Conservation (phyloP, 2,113 vertebrate species). For the Triplophysa rosa region DNA sequence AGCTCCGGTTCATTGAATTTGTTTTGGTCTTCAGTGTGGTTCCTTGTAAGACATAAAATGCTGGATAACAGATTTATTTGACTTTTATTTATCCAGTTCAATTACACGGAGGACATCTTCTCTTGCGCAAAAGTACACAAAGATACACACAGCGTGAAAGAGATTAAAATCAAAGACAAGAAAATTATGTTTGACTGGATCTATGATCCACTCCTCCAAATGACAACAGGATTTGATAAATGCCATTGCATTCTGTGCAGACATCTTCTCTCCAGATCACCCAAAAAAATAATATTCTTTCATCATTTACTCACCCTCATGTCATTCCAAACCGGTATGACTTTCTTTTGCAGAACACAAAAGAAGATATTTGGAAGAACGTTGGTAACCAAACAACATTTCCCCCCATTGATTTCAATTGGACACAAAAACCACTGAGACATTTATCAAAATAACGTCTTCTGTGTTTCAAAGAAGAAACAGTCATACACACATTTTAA, state of each 20-base stretch:
- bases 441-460: too few species aligned
- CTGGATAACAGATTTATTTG: slow-evolving; percentile 7
- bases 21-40: slow-evolving; percentile 1
- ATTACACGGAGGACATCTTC: not conserved
- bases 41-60: not conserved
- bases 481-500: too few species aligned
- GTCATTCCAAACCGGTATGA: too few species aligned
- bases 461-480: too few species aligned
- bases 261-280: slow-evolving; percentile 4
- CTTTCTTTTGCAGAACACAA: too few species aligned
- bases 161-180: slow-evolving; percentile 2
- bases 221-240: not conserved
- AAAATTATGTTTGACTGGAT: not conserved
- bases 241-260: not conserved
- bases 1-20: slow-evolving; percentile 8
- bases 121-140: not conserved
- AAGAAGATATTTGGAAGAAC: too few species aligned
- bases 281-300: too few species aligned
- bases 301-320: too few species aligned
- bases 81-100: slow-evolving; percentile 14
- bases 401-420: too few species aligned
- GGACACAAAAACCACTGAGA: too few species aligned
- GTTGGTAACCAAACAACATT: too few species aligned
- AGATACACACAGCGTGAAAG: not conserved
- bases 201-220: not conserved